Evolutionary conservation across 2,888 invertebrate genomes (phyloP), one percentile per base, ranked within the genome.

Genomic region (Lasioglossum lativentre): DNA sequence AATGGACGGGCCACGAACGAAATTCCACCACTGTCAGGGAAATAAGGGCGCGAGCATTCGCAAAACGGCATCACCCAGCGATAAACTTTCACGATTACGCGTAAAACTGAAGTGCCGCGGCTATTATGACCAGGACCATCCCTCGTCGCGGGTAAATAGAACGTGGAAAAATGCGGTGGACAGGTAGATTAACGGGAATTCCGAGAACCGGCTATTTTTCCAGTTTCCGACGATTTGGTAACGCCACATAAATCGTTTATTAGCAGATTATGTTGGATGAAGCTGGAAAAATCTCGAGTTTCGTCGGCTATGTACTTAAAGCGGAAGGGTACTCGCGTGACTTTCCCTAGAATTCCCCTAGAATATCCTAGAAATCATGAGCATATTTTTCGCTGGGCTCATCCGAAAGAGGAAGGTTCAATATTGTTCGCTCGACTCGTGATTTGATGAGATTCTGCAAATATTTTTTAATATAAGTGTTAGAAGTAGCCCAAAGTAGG

Each of bases 1-100:
- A 76, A 84, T 80, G 40, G 30, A 4, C 45, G 68, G 34, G 38
- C 75, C 40, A 47, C 52, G 47, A 78, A 87, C 81, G 79, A 84
- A 87, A 87, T 87, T 84, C 84, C 82, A 14, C 27, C 81, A 66
- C 40, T 42, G 77, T 63, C 63, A 68, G 68, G 66, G 71, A 80
- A 81, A 77, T 86, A 86, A 75, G 73, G 42, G 23, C 34, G n/a
- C 56, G 66, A 16, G 40, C 38, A 40, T 38, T 59, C 45, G n/a
- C 52, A 71, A 70, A 74, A 75, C 85, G 30, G 45, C 38, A 86
- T 75, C 30, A 56, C 45, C 10, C 10, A 45, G 82, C 45, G 86
- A 86, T 86, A 79, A 86, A 82, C 72, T 86, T 86, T 86, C 86
- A 79, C 79, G 79, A 66, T 86, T 86, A 82, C 77, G 71, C 82